Evolutionary conservation across 2,888 invertebrate species (phyloP), one percentile per base, ranked within the genome.

Genomic region (Perdita meconis): DNA sequence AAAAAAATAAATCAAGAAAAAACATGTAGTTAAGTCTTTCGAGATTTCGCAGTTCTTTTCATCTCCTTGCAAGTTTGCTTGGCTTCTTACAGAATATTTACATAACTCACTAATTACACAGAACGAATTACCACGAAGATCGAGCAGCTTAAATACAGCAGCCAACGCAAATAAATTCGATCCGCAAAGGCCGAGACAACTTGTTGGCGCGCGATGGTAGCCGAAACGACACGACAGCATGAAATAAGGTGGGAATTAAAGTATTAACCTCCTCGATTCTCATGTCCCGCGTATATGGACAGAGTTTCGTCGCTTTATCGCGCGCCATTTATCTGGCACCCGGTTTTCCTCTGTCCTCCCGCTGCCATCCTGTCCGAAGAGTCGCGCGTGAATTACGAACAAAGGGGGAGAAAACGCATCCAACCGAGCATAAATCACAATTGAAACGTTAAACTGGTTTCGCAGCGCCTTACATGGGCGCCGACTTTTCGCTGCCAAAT

Each of bases 371-470:
- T 30, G 13, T 36, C 16, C 1, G 19, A 50, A 47, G 64, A 47
- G 64, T 59, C 64, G 44, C 59, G 44, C 53, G 42, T 40, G 24
- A 75, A 55, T 55, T 53, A 8, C 64, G 44, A 47, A 36, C 66
- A 67, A 59, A 59, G 36, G 59, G 47, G 34, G 59, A 50, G 47
- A 67, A 59, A 66, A 66, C 57, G 59, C 50, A 68, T 65, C 36
- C 22, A 44, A 65, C 61, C 73, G 53, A 38, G 68, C 70, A 61
- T 78, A 67, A 74, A 78, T 80, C 59, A 78, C 71, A 80, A 80
- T 68, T 72, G 72, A 80, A 72, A 64, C 63, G 60, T 70, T 70
- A 56, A 30, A 70, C 70, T 70, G 56, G 70, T 70, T 70, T 65
- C 70, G 38, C 70, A 50, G 40, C 57, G 55, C 47, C 64, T 47